phyloP scores from a whole-genome alignment of 1,140 invertebrate genomes.

The Parapsyche elsis region DNA sequence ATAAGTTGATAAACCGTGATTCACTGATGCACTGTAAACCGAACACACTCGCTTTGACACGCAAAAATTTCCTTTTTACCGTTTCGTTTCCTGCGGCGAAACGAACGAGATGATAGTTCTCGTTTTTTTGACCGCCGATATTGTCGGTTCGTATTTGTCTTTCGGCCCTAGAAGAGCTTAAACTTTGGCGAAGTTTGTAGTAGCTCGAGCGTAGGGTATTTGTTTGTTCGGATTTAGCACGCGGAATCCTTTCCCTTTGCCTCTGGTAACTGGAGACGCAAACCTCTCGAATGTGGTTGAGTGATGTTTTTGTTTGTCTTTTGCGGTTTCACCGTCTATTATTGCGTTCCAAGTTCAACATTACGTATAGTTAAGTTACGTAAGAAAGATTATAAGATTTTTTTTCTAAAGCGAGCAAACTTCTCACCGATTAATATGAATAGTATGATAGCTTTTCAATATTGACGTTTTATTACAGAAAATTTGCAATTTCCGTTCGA shows the following conservation, averaged over 20 bases:
- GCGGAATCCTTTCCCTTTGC: neutral
- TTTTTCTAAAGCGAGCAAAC: no score
- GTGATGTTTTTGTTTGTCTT: conserved; percentile 25
- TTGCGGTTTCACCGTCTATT: no score
- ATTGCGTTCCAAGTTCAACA: no score
- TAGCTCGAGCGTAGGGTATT: neutral
- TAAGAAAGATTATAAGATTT: no score
- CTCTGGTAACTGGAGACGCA: neutral
- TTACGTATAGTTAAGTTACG: no score
- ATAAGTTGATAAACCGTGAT: no score
- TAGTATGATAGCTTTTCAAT: no score
- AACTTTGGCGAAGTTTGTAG: neutral
- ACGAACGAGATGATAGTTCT: neutral
- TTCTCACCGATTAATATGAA: no score
- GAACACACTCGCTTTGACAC: neutral
- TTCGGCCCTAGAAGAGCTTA: neutral
- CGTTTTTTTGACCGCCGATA: no score
- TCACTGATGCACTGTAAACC: neutral
- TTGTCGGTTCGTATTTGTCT: neutral
- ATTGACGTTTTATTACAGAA: no score
- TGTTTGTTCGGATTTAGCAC: conserved; percentile 14
- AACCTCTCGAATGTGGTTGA: neutral
- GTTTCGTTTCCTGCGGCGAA: no score
- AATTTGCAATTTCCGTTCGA: no score
- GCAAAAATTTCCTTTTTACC: neutral